A percentile compares a stretch with the other conserved stretches of the same genome.
These are phyloP conservation scores for Oreochromis grahami DNA, from an alignment of 2,797 vertebrate genomes.

Conservation along the genomic window DNA sequence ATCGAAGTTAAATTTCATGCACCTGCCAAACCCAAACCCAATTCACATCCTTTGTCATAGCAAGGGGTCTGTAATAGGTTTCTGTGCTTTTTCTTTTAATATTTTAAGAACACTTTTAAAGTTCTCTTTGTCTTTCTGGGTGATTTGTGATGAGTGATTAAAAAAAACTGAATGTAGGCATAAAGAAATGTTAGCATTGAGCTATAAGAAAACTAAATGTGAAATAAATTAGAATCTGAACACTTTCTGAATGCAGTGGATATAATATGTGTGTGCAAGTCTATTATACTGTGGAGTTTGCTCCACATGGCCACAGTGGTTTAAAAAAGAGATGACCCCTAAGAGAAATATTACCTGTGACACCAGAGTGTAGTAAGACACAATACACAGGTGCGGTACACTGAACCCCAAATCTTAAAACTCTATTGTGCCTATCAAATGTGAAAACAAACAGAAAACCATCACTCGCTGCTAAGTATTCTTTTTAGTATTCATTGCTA, in stretches of 20 bases:
- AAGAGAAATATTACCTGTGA: constrained; percentile 8
- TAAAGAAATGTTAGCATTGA: background rate
- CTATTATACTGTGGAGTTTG: background rate
- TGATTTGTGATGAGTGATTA: background rate
- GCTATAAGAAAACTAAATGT: background rate
- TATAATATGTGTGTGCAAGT: background rate
- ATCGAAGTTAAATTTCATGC: background rate
- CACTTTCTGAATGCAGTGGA: background rate
- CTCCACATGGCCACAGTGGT: background rate
- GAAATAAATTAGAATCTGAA: background rate
- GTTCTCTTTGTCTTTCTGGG: background rate
- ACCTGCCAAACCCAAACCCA: background rate
- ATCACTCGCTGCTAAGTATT: background rate
- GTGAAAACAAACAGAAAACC: background rate
- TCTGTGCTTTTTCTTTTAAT: background rate
- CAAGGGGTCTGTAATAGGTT: background rate
- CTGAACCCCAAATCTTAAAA: background rate
- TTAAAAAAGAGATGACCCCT: constrained; percentile 21
- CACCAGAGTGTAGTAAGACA: background rate
- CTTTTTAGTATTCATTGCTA: background rate
- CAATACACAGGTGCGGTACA: background rate
- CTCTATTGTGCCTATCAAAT: background rate
- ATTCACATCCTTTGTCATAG: background rate
- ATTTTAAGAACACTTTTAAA: background rate
- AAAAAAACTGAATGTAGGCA: background rate